These are phyloP conservation scores for Penaeus vannamei DNA, from an alignment of 1,140 invertebrate species.

Conservation along the genomic window DNA sequence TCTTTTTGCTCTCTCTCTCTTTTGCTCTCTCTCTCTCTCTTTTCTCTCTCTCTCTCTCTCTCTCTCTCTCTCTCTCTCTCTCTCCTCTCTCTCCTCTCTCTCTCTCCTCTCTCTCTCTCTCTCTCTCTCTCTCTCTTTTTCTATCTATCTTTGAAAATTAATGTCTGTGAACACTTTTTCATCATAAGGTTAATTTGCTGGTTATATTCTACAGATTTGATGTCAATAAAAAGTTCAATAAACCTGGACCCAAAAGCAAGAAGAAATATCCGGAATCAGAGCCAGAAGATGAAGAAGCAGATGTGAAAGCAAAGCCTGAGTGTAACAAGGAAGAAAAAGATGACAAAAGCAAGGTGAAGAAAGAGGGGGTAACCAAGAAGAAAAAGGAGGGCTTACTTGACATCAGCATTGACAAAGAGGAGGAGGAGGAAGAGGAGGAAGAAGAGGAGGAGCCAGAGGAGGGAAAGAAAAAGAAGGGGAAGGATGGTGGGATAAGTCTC, in stretches of 20 bases:
- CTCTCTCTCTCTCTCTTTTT: neutral
- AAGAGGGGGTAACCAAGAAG: conserved; percentile 50
- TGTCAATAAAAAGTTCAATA: conserved; percentile 20
- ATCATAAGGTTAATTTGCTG: too few species aligned
- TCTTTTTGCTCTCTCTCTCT: too few species aligned
- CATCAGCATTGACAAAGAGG: conserved; percentile 63
- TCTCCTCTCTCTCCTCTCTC: neutral
- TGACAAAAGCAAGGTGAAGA: conserved; percentile 67
- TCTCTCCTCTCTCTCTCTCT: neutral
- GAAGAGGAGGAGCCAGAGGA: conserved; percentile 45
- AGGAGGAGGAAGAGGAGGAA: conserved; percentile 59
- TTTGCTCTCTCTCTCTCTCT: too few species aligned
- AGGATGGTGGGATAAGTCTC: conserved; percentile 45
- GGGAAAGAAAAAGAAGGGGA: conserved; percentile 58
- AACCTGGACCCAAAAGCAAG: conserved; percentile 27
- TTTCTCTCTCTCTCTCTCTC: too few species aligned
- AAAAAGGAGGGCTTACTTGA: conserved; percentile 62
- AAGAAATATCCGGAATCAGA: conserved; percentile 28
- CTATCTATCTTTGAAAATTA: neutral
- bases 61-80: too few species aligned
- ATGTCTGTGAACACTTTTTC: too few species aligned
- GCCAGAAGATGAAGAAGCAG: conserved; percentile 42
- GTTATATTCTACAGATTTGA: neutral
- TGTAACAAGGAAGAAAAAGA: conserved; percentile 49
- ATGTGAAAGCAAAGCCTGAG: conserved; percentile 29